These are phyloP conservation scores for Watsonalla binaria DNA, from an alignment of 2,888 invertebrate genomes.

Conservation along the genomic window DNA sequence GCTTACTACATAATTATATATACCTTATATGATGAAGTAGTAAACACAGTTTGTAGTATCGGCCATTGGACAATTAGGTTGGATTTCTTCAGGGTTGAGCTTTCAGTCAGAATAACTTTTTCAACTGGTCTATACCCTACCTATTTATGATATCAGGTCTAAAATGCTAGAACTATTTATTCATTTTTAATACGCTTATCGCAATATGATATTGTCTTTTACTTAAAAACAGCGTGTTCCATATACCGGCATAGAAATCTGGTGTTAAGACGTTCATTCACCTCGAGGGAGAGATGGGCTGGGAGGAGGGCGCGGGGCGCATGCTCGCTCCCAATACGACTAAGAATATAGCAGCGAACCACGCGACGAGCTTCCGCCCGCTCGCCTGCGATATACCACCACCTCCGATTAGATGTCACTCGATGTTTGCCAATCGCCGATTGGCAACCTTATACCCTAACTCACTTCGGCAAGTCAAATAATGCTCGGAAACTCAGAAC, in stretches of 20 bases:
- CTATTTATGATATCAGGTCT: too few species aligned
- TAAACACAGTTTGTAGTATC: too few species aligned
- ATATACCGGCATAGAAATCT: conserved; percentile 44
- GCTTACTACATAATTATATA: too few species aligned
- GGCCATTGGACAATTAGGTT: too few species aligned
- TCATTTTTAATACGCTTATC: conserved; percentile 13
- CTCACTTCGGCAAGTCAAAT: too few species aligned
- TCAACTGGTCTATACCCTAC: too few species aligned
- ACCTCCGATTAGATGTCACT: conserved; percentile 17
- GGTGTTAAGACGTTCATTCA: conserved; percentile 56
- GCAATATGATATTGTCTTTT: conserved; percentile 2
- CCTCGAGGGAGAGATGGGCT: conserved; percentile 35
- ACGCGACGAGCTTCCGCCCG: conserved; percentile 30
- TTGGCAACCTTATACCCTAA: too few species aligned
- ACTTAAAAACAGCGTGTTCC: conserved; percentile 18
- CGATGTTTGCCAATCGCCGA: background rate
- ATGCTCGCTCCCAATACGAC: conserved; percentile 11
- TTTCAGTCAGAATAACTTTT: too few species aligned
- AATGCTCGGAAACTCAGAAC: too few species aligned
- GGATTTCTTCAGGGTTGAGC: too few species aligned
- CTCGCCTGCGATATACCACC: conserved; percentile 11
- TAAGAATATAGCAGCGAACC: conserved; percentile 22
- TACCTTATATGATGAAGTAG: too few species aligned
- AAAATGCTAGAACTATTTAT: conserved; percentile 5
- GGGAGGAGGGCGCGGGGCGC: conserved; percentile 19